Base-by-base conservation (phyloP, 1,140 invertebrate genomes). In the Drosophila kohkoa region DNA sequence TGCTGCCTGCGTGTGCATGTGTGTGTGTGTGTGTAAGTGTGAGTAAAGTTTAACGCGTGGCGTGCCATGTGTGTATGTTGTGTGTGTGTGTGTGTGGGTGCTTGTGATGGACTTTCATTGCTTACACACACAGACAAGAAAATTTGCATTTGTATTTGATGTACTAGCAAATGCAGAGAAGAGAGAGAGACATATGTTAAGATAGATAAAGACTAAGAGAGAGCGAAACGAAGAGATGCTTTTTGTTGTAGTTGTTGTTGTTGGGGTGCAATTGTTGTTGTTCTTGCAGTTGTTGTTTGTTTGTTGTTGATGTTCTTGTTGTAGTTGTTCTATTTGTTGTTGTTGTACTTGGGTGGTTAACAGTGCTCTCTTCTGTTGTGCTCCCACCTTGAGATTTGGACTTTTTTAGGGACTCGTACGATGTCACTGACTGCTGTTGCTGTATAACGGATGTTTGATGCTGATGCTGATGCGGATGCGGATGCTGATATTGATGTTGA, bases 381-480 rank as follows among this genome's bases (percentile, higher is more conserved):
- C 96, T 95, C 95, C 96, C 97, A 96, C 96, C 96, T 96, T 97
- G 96, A 93, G 95, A 96, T 93, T 96, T 96, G 92, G 96, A 96
- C 90, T 96, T 95, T 92, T 96, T 94, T 92, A 91, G 75, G 69
- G 86, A 88, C 73, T 91, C 90, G 79, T 76, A 89, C 78, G 85
- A 89, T 79, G 85, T 85, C 85, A 89, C 85, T 73, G 81, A 89
- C 81, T 85, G 85, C 75, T 88, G 85, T 78, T 88, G 83, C 60
- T 87, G 83, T 75, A 88, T 83, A 64, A 88, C 80, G 74, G 80
- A 89, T 88, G 83, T 83, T 80, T 81, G 68, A 79, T 79, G 63
- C 75, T 67, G 75, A 85, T 85, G 65, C 79, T 54, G 64, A 82
- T 82, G 66, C 57, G 71, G 69, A 77, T 81, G 52, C 41, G 58